Percentiles rank a stretch among this genome's conserved stretches.
phyloP scores from a whole-genome alignment of 2,888 invertebrate genomes.

The Drosophila acutilabella region DNA sequence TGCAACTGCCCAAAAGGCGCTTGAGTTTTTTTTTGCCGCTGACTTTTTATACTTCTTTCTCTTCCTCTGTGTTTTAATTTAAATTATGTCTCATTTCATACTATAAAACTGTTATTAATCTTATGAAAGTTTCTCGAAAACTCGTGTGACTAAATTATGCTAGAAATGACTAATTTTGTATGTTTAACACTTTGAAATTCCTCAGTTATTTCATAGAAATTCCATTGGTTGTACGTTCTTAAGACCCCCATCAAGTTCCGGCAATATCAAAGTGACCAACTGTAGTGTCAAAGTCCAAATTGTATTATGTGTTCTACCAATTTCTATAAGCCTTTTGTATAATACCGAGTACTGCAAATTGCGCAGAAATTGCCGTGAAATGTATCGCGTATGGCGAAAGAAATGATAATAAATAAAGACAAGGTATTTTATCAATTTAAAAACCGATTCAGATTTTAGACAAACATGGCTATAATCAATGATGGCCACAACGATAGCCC shows the following conservation, averaged over 20 bases:
- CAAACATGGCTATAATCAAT: slow-evolving; percentile 9
- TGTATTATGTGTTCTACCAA: neutral
- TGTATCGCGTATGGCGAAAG: slow-evolving; percentile 31
- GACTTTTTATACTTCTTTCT: neutral
- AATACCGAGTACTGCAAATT: slow-evolving; percentile 34
- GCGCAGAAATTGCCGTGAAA: slow-evolving; percentile 35
- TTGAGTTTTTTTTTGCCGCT: neutral
- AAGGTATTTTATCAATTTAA: slow-evolving; percentile 61
- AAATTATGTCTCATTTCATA: too few species aligned
- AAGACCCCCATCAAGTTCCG: neutral
- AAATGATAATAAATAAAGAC: slow-evolving; percentile 41
- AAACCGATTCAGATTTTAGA: slow-evolving; percentile 19
- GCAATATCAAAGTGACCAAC: slow-evolving; percentile 4
- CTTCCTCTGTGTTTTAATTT: neutral
- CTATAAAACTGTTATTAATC: too few species aligned
- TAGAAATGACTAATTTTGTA: too few species aligned
- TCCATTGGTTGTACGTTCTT: neutral
- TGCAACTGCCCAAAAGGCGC: slow-evolving; percentile 10
- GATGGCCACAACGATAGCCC: slow-evolving; percentile 41
- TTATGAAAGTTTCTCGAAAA: too few species aligned
- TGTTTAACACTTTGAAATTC: neutral
- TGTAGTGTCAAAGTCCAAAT: slow-evolving; percentile 9
- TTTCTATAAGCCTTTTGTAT: neutral
- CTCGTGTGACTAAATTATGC: too few species aligned
- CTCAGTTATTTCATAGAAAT: slow-evolving; percentile 7